Conservation (phyloP, 2,888 invertebrate genomes). For the Uloborus plumipes region DNA sequence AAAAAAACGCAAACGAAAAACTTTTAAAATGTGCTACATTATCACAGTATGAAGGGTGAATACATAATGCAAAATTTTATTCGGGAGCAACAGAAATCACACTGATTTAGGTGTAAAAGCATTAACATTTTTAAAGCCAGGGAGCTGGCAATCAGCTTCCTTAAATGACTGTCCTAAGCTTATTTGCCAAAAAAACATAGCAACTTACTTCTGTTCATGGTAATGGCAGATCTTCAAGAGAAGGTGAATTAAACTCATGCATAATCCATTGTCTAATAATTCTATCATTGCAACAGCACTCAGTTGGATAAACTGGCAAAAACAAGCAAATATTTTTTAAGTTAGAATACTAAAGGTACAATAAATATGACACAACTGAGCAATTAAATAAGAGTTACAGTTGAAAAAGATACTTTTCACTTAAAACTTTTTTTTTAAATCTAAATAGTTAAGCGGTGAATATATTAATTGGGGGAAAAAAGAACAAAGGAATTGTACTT, state of each 20-base stretch:
- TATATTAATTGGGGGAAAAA: no score
- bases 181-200: background rate
- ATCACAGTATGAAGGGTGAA: no score
- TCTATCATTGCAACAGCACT: conserved; percentile 17
- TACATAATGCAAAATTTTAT: no score
- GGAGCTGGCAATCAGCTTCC: no score
- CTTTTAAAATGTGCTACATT: no score
- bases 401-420: background rate
- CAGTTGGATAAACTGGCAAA: conserved; percentile 33
- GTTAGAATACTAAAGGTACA: no score
- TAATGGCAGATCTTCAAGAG: conserved; percentile 19
- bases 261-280: conserved; percentile 47
- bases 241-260: conserved; percentile 27
- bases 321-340: background rate
- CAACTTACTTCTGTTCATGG: conserved; percentile 13
- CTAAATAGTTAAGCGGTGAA: background rate
- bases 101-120: background rate
- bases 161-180: no score
- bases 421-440: background rate
- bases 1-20: no score
- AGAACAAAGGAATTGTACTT: no score
- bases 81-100: background rate
- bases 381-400: no score
- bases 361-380: no score
- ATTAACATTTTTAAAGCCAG: no score